These are phyloP conservation scores for Cryptoprocta ferox DNA, from an alignment of 2,797 vertebrate genomes.

Conservation along the genomic window DNA sequence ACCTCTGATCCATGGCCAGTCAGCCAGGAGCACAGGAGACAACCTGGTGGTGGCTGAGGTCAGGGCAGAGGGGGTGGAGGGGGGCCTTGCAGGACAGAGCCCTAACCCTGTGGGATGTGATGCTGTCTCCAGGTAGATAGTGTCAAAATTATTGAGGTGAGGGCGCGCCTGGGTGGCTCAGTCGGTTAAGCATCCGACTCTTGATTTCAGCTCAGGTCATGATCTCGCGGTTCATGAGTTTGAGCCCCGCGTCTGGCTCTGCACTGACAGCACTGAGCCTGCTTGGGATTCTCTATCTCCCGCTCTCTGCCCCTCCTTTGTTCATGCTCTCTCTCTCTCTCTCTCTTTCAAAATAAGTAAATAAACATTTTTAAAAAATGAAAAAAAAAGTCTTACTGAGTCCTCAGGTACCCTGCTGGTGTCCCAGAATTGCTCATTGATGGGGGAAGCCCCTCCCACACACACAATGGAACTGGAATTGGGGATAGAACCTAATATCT, in stretches of 20 bases:
- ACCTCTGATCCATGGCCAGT: background rate
- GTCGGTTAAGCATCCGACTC: too few relatives aligned
- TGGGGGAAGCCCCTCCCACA: background rate
- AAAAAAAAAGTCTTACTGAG: background rate
- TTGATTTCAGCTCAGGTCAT: too few relatives aligned
- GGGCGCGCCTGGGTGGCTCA: too few relatives aligned
- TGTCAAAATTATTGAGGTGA: background rate
- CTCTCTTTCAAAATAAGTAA: too few relatives aligned
- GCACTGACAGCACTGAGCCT: too few relatives aligned
- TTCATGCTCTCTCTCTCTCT: too few relatives aligned
- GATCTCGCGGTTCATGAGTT: too few relatives aligned
- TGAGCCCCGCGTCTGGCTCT: too few relatives aligned
- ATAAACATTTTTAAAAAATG: too few relatives aligned
- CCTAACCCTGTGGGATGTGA: background rate
- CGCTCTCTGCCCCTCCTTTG: too few relatives aligned
- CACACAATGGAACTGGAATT: background rate
- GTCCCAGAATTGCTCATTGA: background rate
- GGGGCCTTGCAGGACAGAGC: background rate
- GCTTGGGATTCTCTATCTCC: too few relatives aligned
- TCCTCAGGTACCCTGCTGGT: background rate
- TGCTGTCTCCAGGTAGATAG: background rate
- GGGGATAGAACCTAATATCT: background rate
- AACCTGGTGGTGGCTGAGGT: background rate
- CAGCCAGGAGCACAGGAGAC: background rate
- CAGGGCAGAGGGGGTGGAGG: background rate